A percentile compares a stretch with the other conserved stretches of the same genome.
Evolutionary conservation across 2,888 invertebrate species (phyloP).

Genomic region (Thera obeliscata): DNA sequence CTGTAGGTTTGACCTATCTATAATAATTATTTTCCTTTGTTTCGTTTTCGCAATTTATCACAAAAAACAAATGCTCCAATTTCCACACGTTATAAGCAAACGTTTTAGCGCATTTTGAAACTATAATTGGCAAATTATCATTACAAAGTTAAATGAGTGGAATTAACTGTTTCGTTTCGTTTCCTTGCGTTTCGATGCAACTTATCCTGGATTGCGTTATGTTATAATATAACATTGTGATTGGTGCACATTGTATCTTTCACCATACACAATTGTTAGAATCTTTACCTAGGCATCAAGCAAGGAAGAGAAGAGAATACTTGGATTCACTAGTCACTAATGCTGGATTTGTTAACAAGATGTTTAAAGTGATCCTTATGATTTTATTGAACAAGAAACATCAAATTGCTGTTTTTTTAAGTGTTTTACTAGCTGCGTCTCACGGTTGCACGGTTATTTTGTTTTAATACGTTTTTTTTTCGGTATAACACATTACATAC

Average conservation of each 20-base stretch:
- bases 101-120: constrained; percentile 18
- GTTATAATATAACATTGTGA: background rate
- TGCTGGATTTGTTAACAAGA: too few relatives aligned
- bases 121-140: constrained; percentile 19
- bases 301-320: too few relatives aligned
- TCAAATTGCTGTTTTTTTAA: too few relatives aligned
- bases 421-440: too few relatives aligned
- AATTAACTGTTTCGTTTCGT: constrained; percentile 24
- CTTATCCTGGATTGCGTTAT: constrained; percentile 16
- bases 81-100: constrained; percentile 10
- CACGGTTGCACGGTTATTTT: too few relatives aligned
- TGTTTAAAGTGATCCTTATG: too few relatives aligned
- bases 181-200: constrained; percentile 19
- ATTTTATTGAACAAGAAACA: too few relatives aligned
- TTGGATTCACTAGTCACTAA: too few relatives aligned
- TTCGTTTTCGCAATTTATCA: background rate
- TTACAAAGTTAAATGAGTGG: constrained; percentile 25
- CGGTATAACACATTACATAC: too few relatives aligned
- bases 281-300: too few relatives aligned
- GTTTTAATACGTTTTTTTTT: too few relatives aligned
- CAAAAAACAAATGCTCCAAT: constrained; percentile 9
- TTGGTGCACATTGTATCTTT: background rate
- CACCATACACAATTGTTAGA: background rate
- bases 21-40: background rate
- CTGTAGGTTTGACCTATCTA: too few relatives aligned